Evolutionary conservation across 1,140 invertebrate genomes (phyloP), one percentile per base, ranked within the genome.

Genomic region (Latrodectus geometricus): DNA sequence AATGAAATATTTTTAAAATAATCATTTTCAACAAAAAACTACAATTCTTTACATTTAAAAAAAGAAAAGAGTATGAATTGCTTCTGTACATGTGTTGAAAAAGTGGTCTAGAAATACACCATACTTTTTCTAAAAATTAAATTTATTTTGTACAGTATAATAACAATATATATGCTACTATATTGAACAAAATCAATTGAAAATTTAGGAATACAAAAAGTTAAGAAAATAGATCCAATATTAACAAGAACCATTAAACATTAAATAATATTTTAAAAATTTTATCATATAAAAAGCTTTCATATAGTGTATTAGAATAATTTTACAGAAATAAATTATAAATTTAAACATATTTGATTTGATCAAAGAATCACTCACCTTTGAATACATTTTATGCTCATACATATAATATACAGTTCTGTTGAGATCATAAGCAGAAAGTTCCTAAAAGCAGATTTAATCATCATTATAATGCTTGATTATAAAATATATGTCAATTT

Each of bases 61-160:
- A 35, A 35, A 35, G n/a, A n/a, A n/a, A 35, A 35, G 35, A 35
- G 35, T 35, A 35, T 35, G 35, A 1, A 35, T 35, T 35, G 5
- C 35, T 35, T 35, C 35, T 35, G 2, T 3, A 35, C 5, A 35
- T 5, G 5, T 35, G 35, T 35, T 35, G 35, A 35, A 35, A 5
- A 35, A 35, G 35, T 35, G 35, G 9, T 93, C 94, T 90, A 93
- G 94, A 72, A 95, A 94, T 94, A 89, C 52, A n/a, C n/a, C n/a
- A n/a, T n/a, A n/a, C n/a, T n/a, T n/a, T n/a, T n/a, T n/a, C n/a
- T n/a, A n/a, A n/a, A n/a, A n/a, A n/a, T n/a, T n/a, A n/a, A n/a
- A n/a, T n/a, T n/a, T n/a, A n/a, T n/a, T n/a, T n/a, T n/a, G 73
- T 70, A 70, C 15, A 75, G n/a, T 50, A 17, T 17, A 12, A 68